These are phyloP conservation scores for Apamea sordens DNA, from an alignment of 2,888 invertebrate genomes.

Conservation along the genomic window DNA sequence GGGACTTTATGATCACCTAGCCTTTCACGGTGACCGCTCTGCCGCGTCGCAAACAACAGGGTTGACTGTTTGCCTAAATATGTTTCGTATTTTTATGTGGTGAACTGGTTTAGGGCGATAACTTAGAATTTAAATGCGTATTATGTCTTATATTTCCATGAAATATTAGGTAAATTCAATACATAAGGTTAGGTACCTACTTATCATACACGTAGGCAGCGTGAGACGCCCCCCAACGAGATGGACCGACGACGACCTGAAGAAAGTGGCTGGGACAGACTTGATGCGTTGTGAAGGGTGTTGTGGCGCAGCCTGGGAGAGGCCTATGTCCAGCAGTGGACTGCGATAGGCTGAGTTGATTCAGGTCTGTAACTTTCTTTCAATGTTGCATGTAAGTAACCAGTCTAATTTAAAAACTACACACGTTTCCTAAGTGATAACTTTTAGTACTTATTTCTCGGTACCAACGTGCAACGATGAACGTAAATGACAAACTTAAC, in stretches of 20 bases:
- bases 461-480: neutral
- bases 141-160: neutral
- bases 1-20: slow-evolving; percentile 89
- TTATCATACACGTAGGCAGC: neutral
- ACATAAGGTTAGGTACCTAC: neutral
- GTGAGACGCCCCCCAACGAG: neutral
- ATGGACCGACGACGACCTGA: neutral
- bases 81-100: slow-evolving; percentile 24
- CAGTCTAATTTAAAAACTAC: neutral
- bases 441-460: neutral
- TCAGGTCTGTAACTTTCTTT: neutral
- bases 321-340: neutral
- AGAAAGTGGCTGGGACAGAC: neutral
- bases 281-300: neutral
- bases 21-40: slow-evolving; percentile 87
- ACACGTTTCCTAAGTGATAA: no score
- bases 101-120: slow-evolving; percentile 9
- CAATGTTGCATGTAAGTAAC: neutral
- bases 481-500: neutral
- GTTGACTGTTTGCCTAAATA: slow-evolving; percentile 67
- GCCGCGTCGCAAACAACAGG: slow-evolving; percentile 79
- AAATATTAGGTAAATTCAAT: neutral
- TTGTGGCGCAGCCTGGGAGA: no score
- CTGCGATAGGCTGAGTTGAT: neutral
- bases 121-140: neutral